These are phyloP conservation scores for Neolamprologus tretocephalus DNA, from an alignment of 2,113 vertebrate genomes.

Conservation along the genomic window DNA sequence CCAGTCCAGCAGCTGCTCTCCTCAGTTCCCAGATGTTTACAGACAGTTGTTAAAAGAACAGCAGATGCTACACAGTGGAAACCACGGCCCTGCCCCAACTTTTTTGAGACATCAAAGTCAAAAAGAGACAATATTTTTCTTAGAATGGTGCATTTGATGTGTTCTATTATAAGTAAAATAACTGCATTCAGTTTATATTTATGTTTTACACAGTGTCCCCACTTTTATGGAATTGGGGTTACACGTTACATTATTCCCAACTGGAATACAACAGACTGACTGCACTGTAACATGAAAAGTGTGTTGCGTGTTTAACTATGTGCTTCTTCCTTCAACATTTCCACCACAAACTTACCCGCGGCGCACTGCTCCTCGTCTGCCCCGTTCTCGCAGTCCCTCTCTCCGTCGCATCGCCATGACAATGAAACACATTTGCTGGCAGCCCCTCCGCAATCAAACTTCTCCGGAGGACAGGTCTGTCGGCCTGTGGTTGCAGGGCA, in stretches of 20 bases:
- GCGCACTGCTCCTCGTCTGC: conserved; percentile 86
- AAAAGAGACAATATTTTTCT: background rate
- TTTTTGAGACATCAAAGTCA: background rate
- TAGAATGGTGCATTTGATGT: background rate
- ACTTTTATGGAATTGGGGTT: background rate
- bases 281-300: background rate
- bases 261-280: background rate
- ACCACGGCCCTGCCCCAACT: background rate
- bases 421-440: conserved; percentile 87
- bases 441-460: conserved; percentile 88
- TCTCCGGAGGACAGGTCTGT: conserved; percentile 87
- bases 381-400: conserved; percentile 90
- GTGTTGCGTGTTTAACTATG: background rate
- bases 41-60: background rate
- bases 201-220: background rate
- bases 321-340: background rate
- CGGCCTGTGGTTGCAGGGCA: conserved; percentile 69
- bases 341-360: conserved; percentile 74
- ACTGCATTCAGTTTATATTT: background rate
- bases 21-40: background rate
- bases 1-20: background rate
- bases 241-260: background rate
- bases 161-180: background rate
- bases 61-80: background rate
- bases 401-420: conserved; percentile 92